Evolutionary conservation across 1,140 invertebrate species (phyloP), one percentile per base, ranked within the genome.

Genomic region (Eriosoma lanigerum): DNA sequence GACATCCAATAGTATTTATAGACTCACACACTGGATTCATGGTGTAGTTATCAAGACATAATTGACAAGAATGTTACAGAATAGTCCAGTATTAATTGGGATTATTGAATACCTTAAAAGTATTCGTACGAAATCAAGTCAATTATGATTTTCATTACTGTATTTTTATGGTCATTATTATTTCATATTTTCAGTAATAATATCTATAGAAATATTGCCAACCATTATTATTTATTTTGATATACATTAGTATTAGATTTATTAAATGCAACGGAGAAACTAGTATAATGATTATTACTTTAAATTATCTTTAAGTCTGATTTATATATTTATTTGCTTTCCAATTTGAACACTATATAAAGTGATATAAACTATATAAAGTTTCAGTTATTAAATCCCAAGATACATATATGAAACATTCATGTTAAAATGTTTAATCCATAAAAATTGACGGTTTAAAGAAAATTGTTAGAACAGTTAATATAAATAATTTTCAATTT

Each of bases 351-450:
- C n/a, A n/a, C n/a, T n/a, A n/a, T n/a, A n/a, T n/a, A n/a, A n/a
- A n/a, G 50, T 73, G 29, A 73, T 54, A 32, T 73, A 48, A 2
- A n/a, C n/a, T n/a, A n/a, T n/a, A n/a, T n/a, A n/a, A n/a, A n/a
- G 21, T 48, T 29, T 26, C 48, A 26, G 70, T 26, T 6, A 73
- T 26, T 5, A 52, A 3, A 32, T 73, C 70, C 17, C 48, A 32
- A 4, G 26, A 19, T 17, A n/a, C 84, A 19, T 64, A 38, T 38
- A 19, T 60, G 56, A 60, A 26, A 24, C 12, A 60, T 60, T 60
- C 58, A 29, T 60, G 15, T 60, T 29, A 58, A 24, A 58, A n/a
- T 58, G 3, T n/a, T n/a, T n/a, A n/a, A n/a, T n/a, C n/a, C n/a
- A n/a, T n/a, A n/a, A n/a, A n/a, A n/a, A n/a, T n/a, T n/a, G n/a